Percentiles rank a stretch among this genome's conserved stretches.
Evolutionary conservation across 2,113 vertebrate genomes (phyloP).

Genomic region (Oncorhynchus kisutch): DNA sequence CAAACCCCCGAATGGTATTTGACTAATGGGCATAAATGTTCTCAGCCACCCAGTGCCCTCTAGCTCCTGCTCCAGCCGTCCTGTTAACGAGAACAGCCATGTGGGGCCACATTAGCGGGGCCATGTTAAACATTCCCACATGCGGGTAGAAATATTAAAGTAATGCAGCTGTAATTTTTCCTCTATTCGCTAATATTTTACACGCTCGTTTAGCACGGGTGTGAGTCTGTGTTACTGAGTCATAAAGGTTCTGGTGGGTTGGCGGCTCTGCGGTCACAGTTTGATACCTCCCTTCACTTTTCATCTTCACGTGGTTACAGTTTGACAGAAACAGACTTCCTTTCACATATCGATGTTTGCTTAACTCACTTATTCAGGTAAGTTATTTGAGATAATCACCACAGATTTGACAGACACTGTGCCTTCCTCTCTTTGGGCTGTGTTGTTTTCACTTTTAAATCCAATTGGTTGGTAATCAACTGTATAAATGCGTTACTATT

Average conservation of each 20-base stretch:
- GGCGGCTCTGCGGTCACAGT: slow-evolving; percentile 36
- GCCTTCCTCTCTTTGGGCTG: neutral
- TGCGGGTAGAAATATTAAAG: slow-evolving; percentile 57
- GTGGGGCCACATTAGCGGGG: slow-evolving; percentile 49
- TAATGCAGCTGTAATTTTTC: slow-evolving; percentile 63
- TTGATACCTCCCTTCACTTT: slow-evolving; percentile 30
- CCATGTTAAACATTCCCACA: slow-evolving; percentile 66
- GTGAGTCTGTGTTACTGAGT: slow-evolving; percentile 37
- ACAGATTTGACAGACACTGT: neutral
- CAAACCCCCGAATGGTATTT: slow-evolving; percentile 24
- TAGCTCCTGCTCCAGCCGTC: slow-evolving; percentile 23
- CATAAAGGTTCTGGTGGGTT: slow-evolving; percentile 28
- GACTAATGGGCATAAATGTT: slow-evolving; percentile 51
- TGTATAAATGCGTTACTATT: neutral
- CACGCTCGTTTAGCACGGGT: slow-evolving; percentile 20
- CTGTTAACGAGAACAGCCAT: slow-evolving; percentile 61
- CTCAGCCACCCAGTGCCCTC: slow-evolving; percentile 44
- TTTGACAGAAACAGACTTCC: slow-evolving; percentile 54
- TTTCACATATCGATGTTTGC: slow-evolving; percentile 52
- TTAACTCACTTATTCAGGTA: slow-evolving; percentile 50
- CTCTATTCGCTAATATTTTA: slow-evolving; percentile 62
- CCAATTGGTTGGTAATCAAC: neutral
- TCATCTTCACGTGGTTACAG: slow-evolving; percentile 55
- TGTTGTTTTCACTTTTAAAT: neutral
- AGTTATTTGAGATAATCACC: slow-evolving; percentile 20